Conservation (phyloP, 2,797 vertebrate species). For the Choloepus didactylus region DNA sequence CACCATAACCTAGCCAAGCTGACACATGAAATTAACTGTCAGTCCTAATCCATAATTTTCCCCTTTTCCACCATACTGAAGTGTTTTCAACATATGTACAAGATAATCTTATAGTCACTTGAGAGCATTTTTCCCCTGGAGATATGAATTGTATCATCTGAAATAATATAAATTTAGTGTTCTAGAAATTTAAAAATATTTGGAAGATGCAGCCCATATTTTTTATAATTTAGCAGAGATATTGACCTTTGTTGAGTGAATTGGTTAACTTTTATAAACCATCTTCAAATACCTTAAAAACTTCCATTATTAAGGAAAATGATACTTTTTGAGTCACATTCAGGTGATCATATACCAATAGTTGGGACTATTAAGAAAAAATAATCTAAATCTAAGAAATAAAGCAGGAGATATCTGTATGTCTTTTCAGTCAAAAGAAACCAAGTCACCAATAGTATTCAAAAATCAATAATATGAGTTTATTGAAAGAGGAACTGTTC, state of each 20-base stretch:
- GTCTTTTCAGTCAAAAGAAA: background rate
- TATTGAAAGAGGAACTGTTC: too few relatives aligned
- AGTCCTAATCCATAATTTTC: background rate
- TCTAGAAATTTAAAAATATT: constrained; percentile 45
- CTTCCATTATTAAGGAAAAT: background rate
- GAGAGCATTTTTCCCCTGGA: background rate
- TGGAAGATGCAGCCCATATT: background rate
- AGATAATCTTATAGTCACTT: background rate
- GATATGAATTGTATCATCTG: background rate
- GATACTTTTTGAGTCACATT: background rate
- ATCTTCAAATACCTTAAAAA: background rate
- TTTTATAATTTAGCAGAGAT: background rate
- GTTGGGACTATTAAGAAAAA: background rate
- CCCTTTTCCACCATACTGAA: background rate
- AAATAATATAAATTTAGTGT: background rate
- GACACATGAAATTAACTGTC: too few relatives aligned
- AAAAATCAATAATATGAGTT: too few relatives aligned
- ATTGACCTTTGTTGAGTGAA: background rate
- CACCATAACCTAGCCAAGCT: too few relatives aligned
- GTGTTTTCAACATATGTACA: background rate
- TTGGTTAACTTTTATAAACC: background rate
- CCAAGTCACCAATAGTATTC: too few relatives aligned
- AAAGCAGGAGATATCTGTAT: background rate
- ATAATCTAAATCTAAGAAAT: background rate
- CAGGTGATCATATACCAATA: background rate